Base-by-base conservation (phyloP, 2,888 invertebrate genomes). In the Acronicta aceris region DNA sequence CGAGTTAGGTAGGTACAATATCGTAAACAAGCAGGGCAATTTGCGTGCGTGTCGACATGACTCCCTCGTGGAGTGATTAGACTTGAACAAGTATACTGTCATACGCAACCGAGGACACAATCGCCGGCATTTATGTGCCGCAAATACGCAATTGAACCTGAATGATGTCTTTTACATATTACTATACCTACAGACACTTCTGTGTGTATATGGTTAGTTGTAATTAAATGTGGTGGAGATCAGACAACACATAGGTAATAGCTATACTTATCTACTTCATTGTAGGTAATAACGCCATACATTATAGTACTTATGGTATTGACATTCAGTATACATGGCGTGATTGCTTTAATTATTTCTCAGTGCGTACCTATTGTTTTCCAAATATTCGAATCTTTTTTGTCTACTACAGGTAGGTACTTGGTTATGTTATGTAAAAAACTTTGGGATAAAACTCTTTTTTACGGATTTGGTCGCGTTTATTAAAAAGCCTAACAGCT, bases 11-110 rank as follows among this genome's bases (percentile, higher is more conserved):
- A 65, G 53, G 81, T 76, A 81, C 78, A 81, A 72, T 81, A 81
- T 81, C 81, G 85, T 84, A 82, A 85, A 87, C 87, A 87, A 84
- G 77, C 81, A 76, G 70, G 74, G 81, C 86, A 89, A 89, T 89
- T 89, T 90, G 86, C 79, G 77, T 81, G 79, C 81, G 73, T 79
- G 84, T 83, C 81, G 75, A 79, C 82, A 78, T 74, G 81, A 80
- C 67, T 79, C 71, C 73, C 79, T 81, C 82, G 76, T 79, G 82
- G 81, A 73, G 65, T 82, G 85, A 86, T 88, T 88, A 85, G 82
- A 83, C 79, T 83, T 77, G 70, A 82, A 82, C 83, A 83, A 81
- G 81, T 75, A 66, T 79, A 81, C 79, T 84, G 83, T 85, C 86
- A 84, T 79, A 79, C 77, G 81, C 86, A 82, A 81, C 72, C 66